Base-by-base conservation (phyloP, 2,113 vertebrate genomes). In the Chloebia gouldiae region DNA sequence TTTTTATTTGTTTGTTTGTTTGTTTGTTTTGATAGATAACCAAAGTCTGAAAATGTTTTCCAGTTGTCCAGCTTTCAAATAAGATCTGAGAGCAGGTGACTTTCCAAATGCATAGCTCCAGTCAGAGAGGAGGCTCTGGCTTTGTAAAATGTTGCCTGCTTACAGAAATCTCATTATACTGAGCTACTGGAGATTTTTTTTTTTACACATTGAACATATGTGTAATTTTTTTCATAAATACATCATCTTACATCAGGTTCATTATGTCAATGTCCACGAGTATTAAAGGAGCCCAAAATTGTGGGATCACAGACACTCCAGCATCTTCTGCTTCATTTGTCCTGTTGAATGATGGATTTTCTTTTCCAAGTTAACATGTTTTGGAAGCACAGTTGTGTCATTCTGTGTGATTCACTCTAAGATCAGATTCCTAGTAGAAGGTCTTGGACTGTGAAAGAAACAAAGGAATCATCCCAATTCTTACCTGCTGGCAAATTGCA, bases 221-320 rank as follows among this genome's bases (percentile, higher is more conserved):
- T 68, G 28, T n/a, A 56, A n/a, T 53, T 69, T 72, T 66, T 61
- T 72, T 69, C 27, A 64, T 47, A 65, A 53, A n/a, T 78, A 30
- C 7, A 5, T 79, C 24, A 20, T 56, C 66, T 56, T 90, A 50
- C 65, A 57, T 80, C 28, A 68, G 54, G 15, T 75, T 69, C 23
- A 20, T 78, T 5, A 44, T 49, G 35, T 37, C 39, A 19, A 20
- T 44, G 19, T 85, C 53, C 18, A 10, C 0, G 0, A 64, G 16
- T 40, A 44, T 39, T 79, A 37, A 87, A 87, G 8, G 59, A 94
- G 50, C 66, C 71, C 28, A 54, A 30, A 88, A 42, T 7, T 3
- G 2, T n/a, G 30, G 42, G 37, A 53, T 44, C 50, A 81, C 33
- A 76, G 37, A 12, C 45, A 51, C 6, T 53, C 17, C 31, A 82